These are phyloP conservation scores for Patiria miniata DNA, from an alignment of 35 echinoderm and acorn worm species.

Conservation along the genomic window DNA sequence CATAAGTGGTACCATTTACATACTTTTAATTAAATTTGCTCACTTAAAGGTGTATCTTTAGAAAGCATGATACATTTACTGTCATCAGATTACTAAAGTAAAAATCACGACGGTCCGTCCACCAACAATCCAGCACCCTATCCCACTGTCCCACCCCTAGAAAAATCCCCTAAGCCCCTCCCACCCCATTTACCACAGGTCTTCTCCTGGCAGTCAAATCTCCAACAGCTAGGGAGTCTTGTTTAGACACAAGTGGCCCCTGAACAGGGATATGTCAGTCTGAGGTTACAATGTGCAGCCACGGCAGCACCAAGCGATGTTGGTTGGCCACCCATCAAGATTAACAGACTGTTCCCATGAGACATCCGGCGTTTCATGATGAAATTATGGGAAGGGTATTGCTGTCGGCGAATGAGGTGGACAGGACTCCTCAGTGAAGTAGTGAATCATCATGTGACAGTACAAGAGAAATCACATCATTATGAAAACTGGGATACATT, in stretches of 20 bases:
- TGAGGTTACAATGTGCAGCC: slow-evolving; percentile 92
- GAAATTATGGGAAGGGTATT: slow-evolving; percentile 64
- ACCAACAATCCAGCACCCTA: background rate
- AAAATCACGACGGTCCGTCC: slow-evolving; percentile 51
- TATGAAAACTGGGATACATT: too few species aligned
- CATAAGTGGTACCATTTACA: too few species aligned
- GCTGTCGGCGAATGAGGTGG: slow-evolving; percentile 44
- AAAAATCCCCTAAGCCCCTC: slow-evolving; percentile 15
- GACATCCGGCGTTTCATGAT: slow-evolving; percentile 63
- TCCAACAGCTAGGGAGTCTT: background rate
- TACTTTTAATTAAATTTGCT: too few species aligned
- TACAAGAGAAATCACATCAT: too few species aligned
- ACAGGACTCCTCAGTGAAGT: background rate
- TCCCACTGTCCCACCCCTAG: slow-evolving; percentile 27
- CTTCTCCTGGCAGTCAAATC: slow-evolving; percentile 22
- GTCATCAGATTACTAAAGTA: slow-evolving; percentile 99
- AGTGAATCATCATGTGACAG: slow-evolving; percentile 44
- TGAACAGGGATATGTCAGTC: slow-evolving; percentile 62
- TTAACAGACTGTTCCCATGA: slow-evolving; percentile 91
- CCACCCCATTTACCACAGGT: slow-evolving; percentile 44
- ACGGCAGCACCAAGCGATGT: background rate
- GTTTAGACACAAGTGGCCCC: background rate
- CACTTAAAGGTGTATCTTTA: too few species aligned
- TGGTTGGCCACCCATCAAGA: slow-evolving; percentile 89
- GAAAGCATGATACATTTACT: background rate